A percentile compares a stretch with the other conserved stretches of the same genome.
These are phyloP conservation scores for Apotomis capreana DNA, from an alignment of 2,888 invertebrate species.

Conservation along the genomic window DNA sequence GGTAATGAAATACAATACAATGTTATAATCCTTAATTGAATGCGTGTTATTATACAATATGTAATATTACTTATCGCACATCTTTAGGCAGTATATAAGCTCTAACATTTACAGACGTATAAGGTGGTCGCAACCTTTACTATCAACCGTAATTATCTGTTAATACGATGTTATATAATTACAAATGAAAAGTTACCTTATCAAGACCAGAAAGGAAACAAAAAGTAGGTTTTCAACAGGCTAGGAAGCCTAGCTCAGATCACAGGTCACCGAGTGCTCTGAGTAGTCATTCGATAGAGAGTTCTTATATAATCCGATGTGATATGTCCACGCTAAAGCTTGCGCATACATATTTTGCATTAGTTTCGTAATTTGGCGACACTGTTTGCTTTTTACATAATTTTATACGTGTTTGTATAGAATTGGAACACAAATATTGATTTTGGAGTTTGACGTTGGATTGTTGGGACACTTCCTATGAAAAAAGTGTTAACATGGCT, in stretches of 20 bases:
- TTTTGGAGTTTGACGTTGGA: background rate
- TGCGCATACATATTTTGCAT: slow-evolving; percentile 36
- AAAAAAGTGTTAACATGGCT: no score
- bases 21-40: background rate
- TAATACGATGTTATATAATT: background rate
- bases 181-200: slow-evolving; percentile 6
- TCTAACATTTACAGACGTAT: background rate
- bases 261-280: slow-evolving; percentile 39
- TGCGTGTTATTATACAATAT: background rate
- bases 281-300: slow-evolving; percentile 38
- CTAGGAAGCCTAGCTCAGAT: slow-evolving; percentile 27
- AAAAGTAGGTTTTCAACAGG: slow-evolving; percentile 35
- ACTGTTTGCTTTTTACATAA: slow-evolving; percentile 36
- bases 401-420: slow-evolving; percentile 25
- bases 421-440: slow-evolving; percentile 20
- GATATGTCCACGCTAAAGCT: slow-evolving; percentile 19
- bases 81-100: background rate
- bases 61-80: background rate
- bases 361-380: slow-evolving; percentile 38
- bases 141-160: background rate
- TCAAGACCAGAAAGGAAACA: slow-evolving; percentile 2
- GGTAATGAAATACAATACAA: background rate
- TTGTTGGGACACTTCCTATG: no score
- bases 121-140: background rate
- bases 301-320: slow-evolving; percentile 33